Base-by-base conservation (phyloP, 2,797 vertebrate species). In the Trichosurus vulpecula region DNA sequence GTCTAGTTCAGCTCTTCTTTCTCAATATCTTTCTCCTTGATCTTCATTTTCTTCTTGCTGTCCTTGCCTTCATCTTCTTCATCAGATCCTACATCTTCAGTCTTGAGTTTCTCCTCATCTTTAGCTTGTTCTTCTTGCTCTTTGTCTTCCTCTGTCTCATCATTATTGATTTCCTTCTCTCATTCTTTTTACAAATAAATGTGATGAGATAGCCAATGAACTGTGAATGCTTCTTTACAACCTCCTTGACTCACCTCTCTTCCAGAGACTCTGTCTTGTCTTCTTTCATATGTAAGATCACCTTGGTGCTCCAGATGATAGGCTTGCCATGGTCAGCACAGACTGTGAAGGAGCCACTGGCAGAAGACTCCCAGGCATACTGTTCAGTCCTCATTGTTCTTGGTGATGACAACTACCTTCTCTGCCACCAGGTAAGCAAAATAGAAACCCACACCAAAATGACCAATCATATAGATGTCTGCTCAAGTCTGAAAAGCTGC, bases 201-300 rank as follows among this genome's bases (percentile, higher is more conserved):
- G 99, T 99, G 98, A 99, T 99, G n/a, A 99, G 99, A 96, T 99
- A 99, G n/a, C 99, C 99, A 19, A 99, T 99, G 98, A 99, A 99
- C 98, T 99, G 99, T 0, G 99, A 99, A 98, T 99, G 99, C 97
- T 99, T 99, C 99, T 99, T 99, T 95, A 99, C 99, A 56, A 99
- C 99, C 97, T 99, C 99, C 98, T 99, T 99, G 91, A 99, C 98
- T 27, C 99, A 98, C 97, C 99, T 99, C 93, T 99, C 99, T 98
- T 99, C 99, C 1, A 99, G 96, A 96, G 99, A 99, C 96, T 99
- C 99, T 0, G 98, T 99, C 98, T 99, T 99, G 95, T 99, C 99
- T 66, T 99, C 99, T 96, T 99, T 99, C 98, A 99, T 98, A 97
- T 99, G 97, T 96, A 99, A 98, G 95, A 99, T 98, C 93, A 99